Percentiles rank a stretch among this genome's conserved stretches.
These are phyloP conservation scores for Tragelaphus imberbis DNA, from an alignment of 2,113 vertebrate genomes.

Conservation along the genomic window DNA sequence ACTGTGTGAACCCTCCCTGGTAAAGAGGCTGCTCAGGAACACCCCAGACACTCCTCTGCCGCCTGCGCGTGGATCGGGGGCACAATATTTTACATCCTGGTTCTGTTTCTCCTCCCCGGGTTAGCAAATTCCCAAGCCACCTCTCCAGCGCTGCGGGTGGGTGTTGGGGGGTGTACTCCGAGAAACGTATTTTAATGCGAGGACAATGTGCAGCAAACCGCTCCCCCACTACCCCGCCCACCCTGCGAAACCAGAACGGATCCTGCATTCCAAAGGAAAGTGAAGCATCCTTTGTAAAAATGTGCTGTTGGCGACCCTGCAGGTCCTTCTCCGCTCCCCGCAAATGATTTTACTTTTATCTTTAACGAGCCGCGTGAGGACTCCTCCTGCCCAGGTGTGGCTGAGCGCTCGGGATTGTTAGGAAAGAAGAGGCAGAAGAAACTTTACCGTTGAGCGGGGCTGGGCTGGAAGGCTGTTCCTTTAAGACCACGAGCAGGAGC, in stretches of 20 bases:
- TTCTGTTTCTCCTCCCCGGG: not conserved
- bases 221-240: not conserved
- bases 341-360: not conserved
- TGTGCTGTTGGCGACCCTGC: not conserved
- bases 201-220: not conserved
- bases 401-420: not conserved
- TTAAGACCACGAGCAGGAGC: conserved; percentile 67
- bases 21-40: not conserved
- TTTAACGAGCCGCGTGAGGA: not conserved
- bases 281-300: not conserved
- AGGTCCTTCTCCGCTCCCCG: not conserved
- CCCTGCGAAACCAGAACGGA: not conserved
- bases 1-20: not conserved
- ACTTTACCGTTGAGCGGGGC: conserved; percentile 79
- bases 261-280: not conserved
- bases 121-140: not conserved
- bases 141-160: not conserved
- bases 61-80: not conserved
- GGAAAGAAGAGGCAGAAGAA: conserved; percentile 40
- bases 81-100: not conserved
- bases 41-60: not conserved
- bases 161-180: not conserved
- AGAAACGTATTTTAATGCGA: not conserved
- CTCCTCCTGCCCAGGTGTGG: not conserved
- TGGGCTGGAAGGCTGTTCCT: conserved; percentile 49